Base-by-base conservation (phyloP, 2,797 vertebrate species). In the Melanogrammus aeglefinus region DNA sequence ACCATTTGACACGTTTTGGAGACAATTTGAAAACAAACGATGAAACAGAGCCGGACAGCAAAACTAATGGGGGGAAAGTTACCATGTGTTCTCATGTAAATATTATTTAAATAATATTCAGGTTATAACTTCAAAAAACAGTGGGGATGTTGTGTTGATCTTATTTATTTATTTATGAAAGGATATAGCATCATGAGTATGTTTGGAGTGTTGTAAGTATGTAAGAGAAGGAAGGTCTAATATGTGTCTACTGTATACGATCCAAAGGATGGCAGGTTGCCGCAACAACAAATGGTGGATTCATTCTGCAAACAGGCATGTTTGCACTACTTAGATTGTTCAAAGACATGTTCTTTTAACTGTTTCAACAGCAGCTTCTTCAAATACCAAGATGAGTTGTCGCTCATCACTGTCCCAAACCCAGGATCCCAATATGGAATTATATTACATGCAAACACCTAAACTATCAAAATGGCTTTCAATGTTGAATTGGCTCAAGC, bases 81-180 rank as follows among this genome's bases (percentile, higher is more conserved):
- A 88, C 85, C 79, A 76, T 86, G 83, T 82, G 9, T 82, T 77
- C 73, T 39, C 81, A 82, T 92, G 87, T 91, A 88, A 81, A 90
- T 90, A 89, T 51, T 70, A 63, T 85, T 76, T 88, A 78, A 78
- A 84, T 85, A 75, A 84, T 87, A 79, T 84, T 86, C 77, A 83
- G 83, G 85, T 81, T 80, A 83, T 76, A 77, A 82, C 72, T 78
- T 73, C 84, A 79, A 78, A 87, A 63, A 71, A 77, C 18, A 80
- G 78, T 80, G 77, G 66, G 81, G 84, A 79, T 88, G 88, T 86
- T 84, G 74, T 84, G 74, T 90, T 89, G 88, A 86, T 84, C 74
- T 89, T 91, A 92, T 92, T 93, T 92, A 93, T 93, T 94, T 94
- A 93, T 94, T 90, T 89, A 91, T 86, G 76, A 80, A 86, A 82